Conservation (phyloP, 2,888 invertebrate species). For the Drosophila rubida region DNA sequence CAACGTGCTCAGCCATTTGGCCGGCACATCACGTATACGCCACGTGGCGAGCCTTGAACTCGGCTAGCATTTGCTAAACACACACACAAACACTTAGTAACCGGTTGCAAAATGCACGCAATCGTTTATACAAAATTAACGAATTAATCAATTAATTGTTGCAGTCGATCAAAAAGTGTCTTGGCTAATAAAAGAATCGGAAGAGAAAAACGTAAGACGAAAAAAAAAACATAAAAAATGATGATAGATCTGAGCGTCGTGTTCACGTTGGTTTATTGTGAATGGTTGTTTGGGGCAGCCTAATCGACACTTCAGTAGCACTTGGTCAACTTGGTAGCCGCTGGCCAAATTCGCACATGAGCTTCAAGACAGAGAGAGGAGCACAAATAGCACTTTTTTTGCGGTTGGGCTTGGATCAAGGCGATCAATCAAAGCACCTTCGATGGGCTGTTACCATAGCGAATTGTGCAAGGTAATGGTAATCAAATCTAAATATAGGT, state of each 20-base stretch:
- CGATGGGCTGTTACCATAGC: conserved; percentile 63
- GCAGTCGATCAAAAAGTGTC: not conserved
- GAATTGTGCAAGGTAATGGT: conserved; percentile 62
- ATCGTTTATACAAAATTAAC: conserved; percentile 12
- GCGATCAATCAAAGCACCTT: conserved; percentile 67
- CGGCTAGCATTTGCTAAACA: conserved; percentile 51
- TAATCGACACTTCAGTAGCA: conserved; percentile 52
- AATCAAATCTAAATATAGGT: conserved; percentile 56
- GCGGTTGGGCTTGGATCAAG: conserved; percentile 28
- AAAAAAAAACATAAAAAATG: not conserved
- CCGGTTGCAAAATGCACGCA: conserved; percentile 53
- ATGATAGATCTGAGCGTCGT: conserved; percentile 3
- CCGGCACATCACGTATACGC: conserved; percentile 72
- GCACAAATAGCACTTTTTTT: conserved; percentile 1
- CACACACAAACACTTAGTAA: conserved; percentile 24
- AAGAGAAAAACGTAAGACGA: not conserved
- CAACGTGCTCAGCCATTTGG: conserved; percentile 40
- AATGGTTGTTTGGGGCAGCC: conserved; percentile 30
- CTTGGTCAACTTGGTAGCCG: conserved; percentile 42
- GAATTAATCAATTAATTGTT: conserved; percentile 10
- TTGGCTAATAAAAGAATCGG: not conserved
- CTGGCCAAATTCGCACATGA: conserved; percentile 44
- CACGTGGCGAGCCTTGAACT: conserved; percentile 78
- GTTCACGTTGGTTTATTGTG: conserved; percentile 17
- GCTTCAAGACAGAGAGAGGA: conserved; percentile 3